A percentile compares a stretch with the other conserved stretches of the same genome.
These are phyloP conservation scores for Malthinus flaveolus DNA, from an alignment of 2,888 invertebrate species.

Conservation along the genomic window DNA sequence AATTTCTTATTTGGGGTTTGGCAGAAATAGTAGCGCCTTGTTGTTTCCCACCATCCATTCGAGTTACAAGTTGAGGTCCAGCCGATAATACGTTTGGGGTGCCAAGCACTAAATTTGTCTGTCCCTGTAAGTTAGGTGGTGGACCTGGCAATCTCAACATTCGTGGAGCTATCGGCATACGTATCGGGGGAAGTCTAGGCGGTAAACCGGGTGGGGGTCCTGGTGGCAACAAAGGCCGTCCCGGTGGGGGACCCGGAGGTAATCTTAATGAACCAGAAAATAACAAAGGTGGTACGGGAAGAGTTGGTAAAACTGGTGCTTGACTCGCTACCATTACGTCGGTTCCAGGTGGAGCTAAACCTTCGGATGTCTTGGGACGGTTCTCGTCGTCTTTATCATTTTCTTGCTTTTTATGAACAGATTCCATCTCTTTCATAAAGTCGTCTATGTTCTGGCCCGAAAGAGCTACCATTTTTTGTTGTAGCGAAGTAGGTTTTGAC, in stretches of 20 bases:
- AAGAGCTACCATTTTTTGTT: slow-evolving; percentile 85
- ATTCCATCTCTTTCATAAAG: slow-evolving; percentile 92
- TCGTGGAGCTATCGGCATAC: slow-evolving; percentile 61
- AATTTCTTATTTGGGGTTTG: slow-evolving; percentile 93
- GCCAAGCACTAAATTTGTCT: slow-evolving; percentile 43
- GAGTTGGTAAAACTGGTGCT: slow-evolving; percentile 54
- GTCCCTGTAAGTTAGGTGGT: slow-evolving; percentile 32
- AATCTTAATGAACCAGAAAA: slow-evolving; percentile 54
- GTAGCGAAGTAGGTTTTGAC: slow-evolving; percentile 73
- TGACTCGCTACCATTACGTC: slow-evolving; percentile 40
- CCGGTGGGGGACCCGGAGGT: slow-evolving; percentile 63
- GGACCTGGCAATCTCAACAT: slow-evolving; percentile 46
- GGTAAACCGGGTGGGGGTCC: slow-evolving; percentile 67
- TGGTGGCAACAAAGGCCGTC: slow-evolving; percentile 57
- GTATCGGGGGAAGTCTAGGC: slow-evolving; percentile 55
- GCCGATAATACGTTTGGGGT: slow-evolving; percentile 77
- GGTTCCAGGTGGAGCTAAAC: slow-evolving; percentile 47
- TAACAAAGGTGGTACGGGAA: slow-evolving; percentile 54
- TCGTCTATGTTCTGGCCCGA: slow-evolving; percentile 91
- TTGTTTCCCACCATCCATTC: slow-evolving; percentile 65
- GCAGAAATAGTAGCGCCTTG: slow-evolving; percentile 84
- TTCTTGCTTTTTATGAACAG: slow-evolving; percentile 75
- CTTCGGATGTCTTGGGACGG: slow-evolving; percentile 37
- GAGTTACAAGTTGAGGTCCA: slow-evolving; percentile 78
- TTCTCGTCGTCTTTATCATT: slow-evolving; percentile 34